A percentile compares a stretch with the other conserved stretches of the same genome.
These are phyloP conservation scores for Mactra quadrangularis DNA, from an alignment of 1,140 invertebrate species.

Conservation along the genomic window DNA sequence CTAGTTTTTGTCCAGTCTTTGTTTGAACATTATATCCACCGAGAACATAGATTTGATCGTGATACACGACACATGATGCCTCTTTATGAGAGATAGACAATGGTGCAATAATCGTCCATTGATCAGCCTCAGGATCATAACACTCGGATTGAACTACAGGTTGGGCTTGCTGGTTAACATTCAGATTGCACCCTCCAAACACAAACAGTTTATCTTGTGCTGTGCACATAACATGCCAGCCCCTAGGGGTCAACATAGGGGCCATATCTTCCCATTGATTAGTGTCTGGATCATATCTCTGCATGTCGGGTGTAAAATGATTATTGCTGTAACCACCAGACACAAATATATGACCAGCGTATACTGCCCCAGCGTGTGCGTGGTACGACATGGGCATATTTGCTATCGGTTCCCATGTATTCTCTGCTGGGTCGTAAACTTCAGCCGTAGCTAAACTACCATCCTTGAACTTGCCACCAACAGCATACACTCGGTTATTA, in stretches of 20 bases:
- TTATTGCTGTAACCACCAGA: conserved; percentile 83
- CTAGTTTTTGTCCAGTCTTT: conserved; percentile 83
- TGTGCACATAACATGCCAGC: conserved; percentile 84
- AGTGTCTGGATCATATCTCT: conserved; percentile 80
- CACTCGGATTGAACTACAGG: conserved; percentile 89
- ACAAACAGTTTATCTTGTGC: conserved; percentile 89
- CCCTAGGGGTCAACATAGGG: conserved; percentile 82
- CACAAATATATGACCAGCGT: conserved; percentile 82
- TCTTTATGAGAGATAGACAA: conserved; percentile 86
- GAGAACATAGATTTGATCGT: conserved; percentile 82
- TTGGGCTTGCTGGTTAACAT: conserved; percentile 89
- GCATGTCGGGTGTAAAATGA: conserved; percentile 83
- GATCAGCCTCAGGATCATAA: conserved; percentile 87
- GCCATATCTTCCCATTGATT: conserved; percentile 83
- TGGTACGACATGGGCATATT: conserved; percentile 83
- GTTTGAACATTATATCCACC: conserved; percentile 84
- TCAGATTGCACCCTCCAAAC: conserved; percentile 87
- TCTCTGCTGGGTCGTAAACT: conserved; percentile 81
- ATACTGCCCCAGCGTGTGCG: conserved; percentile 83
- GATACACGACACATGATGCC: conserved; percentile 82
- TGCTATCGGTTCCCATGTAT: conserved; percentile 81
- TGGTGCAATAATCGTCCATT: conserved; percentile 88
- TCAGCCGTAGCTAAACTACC: conserved; percentile 82
- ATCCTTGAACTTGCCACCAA: conserved; percentile 83
- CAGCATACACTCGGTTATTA: conserved; percentile 80